Evolutionary conservation across 2,797 vertebrate species (phyloP).

Genomic region (Buphagus erythrorhynchus): DNA sequence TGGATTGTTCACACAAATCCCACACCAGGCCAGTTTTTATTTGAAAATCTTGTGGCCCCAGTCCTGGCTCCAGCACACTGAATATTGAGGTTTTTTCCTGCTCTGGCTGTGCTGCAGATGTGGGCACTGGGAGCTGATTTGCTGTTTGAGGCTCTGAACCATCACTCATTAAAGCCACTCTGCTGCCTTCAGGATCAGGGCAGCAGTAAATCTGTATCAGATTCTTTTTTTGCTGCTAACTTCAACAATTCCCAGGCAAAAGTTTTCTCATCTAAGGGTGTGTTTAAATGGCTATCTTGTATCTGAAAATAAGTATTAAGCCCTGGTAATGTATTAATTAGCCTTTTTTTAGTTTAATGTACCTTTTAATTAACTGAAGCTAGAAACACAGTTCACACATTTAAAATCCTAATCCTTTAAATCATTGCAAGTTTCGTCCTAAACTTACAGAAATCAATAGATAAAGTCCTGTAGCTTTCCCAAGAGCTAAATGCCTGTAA

Average conservation of each 20-base stretch:
- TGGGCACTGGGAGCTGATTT: not conserved
- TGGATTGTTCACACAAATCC: not conserved
- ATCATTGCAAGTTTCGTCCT: not conserved
- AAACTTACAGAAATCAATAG: not conserved
- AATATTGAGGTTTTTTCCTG: not conserved
- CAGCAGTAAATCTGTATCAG: not conserved
- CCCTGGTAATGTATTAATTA: not conserved
- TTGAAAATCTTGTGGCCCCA: not conserved
- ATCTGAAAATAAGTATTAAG: not conserved
- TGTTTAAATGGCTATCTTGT: not conserved
- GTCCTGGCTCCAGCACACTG: not conserved
- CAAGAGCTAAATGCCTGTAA: not conserved
- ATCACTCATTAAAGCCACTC: not conserved
- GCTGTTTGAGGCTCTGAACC: not conserved
- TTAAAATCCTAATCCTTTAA: not conserved
- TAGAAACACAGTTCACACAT: not conserved
- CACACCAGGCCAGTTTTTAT: fast-evolving
- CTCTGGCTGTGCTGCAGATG: not conserved
- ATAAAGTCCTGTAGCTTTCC: not conserved
- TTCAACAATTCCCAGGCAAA: not conserved
- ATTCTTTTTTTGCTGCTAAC: not conserved
- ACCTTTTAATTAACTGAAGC: constrained; percentile 5
- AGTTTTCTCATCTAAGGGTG: not conserved
- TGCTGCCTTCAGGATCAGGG: not conserved
- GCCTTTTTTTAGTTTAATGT: not conserved